phyloP scores from a whole-genome alignment of 2,797 vertebrate genomes.

The Pitangus sulphuratus region DNA sequence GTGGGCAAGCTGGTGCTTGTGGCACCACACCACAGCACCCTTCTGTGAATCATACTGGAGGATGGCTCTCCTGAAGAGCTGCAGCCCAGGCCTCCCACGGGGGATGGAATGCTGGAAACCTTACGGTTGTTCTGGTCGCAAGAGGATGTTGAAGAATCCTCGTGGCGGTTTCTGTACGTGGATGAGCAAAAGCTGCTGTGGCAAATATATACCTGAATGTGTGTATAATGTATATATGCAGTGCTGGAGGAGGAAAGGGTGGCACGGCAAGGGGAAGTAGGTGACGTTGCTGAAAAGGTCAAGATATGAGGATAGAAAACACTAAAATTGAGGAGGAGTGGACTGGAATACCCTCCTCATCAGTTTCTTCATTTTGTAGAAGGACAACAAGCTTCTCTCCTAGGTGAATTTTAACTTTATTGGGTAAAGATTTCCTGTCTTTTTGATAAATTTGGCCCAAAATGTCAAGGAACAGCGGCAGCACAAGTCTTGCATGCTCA shows the following conservation, averaged over 20 bases:
- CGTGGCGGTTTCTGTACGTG: fast-evolving
- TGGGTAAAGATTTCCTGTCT: constrained; percentile 41
- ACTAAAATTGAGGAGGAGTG: background rate
- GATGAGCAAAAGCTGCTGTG: background rate
- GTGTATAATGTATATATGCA: background rate
- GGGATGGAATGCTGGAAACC: background rate
- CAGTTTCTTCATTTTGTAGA: background rate
- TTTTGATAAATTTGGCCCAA: constrained; percentile 22
- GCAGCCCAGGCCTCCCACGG: fast-evolving
- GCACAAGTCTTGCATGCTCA: background rate
- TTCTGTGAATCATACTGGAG: background rate
- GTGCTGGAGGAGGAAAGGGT: background rate
- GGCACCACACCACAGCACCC: background rate
- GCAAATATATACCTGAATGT: background rate
- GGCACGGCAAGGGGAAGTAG: background rate
- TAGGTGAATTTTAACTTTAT: constrained; percentile 18
- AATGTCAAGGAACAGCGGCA: background rate
- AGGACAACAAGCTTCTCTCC: background rate
- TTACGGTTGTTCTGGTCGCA: background rate
- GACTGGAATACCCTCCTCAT: background rate
- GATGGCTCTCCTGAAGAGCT: background rate
- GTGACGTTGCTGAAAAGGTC: background rate
- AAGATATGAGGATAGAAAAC: background rate
- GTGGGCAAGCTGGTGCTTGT: fast-evolving
- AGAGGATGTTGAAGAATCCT: background rate